Conservation (phyloP, 2,113 vertebrate genomes). For the Campylomormyrus tamandua region DNA sequence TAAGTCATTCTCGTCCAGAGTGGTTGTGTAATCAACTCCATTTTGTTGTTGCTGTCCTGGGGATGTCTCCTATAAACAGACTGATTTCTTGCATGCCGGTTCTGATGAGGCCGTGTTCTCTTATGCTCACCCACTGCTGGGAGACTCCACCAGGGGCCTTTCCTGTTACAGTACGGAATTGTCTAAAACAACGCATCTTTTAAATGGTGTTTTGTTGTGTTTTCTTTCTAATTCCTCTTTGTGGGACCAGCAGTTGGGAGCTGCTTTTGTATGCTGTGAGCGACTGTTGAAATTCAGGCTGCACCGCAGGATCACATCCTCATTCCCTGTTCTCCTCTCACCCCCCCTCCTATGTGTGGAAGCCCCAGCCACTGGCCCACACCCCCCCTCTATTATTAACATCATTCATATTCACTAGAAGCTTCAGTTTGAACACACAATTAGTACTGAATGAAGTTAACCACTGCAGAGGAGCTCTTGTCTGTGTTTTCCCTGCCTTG, state of each 20-base stretch:
- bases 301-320: not conserved
- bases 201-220: not conserved
- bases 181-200: not conserved
- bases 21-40: not conserved
- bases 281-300: not conserved
- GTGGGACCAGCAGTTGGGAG: not conserved
- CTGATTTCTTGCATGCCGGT: not conserved
- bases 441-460: not conserved
- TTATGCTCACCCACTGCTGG: not conserved
- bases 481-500: not conserved
- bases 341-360: not conserved
- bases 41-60: not conserved
- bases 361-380: not conserved
- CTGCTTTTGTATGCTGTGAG: not conserved
- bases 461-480: not conserved
- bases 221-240: not conserved
- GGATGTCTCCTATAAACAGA: not conserved
- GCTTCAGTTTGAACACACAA: not conserved
- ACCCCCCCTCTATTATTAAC: not conserved
- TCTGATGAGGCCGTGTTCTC: not conserved
- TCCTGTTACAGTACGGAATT: not conserved
- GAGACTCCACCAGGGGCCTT: not conserved
- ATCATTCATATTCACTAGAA: not conserved
- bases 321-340: not conserved
- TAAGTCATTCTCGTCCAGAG: not conserved